Conservation (phyloP, 2,797 vertebrate genomes). For the Melanotaenia nigrans region DNA sequence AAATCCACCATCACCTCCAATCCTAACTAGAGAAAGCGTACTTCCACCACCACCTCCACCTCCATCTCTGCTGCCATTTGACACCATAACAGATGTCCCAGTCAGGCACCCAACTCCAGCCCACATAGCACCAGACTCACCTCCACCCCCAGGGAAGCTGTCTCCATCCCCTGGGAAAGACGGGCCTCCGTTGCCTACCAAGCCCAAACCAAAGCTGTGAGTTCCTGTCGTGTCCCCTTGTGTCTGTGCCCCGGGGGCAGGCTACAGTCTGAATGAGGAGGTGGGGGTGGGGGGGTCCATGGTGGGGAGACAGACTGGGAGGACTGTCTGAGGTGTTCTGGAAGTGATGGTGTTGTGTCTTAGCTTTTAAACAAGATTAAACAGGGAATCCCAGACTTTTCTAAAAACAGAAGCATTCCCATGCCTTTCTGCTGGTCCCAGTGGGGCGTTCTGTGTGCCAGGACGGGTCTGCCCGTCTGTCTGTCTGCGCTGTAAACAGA, state of each 20-base stretch:
- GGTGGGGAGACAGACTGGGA: slow-evolving; percentile 12
- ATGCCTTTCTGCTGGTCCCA: slow-evolving; percentile 59
- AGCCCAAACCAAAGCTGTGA: slow-evolving; percentile 98
- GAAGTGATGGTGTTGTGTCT: slow-evolving; percentile 47
- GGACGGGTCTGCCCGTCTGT: slow-evolving; percentile 48
- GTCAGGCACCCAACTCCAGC: slow-evolving; percentile 20
- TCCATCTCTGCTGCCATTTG: slow-evolving; percentile 43
- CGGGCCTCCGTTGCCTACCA: slow-evolving; percentile 90
- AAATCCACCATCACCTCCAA: slow-evolving; percentile 74
- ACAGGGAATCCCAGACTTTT: slow-evolving; percentile 50
- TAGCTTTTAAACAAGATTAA: slow-evolving; percentile 55
- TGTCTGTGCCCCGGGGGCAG: slow-evolving; percentile 31
- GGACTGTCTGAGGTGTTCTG: slow-evolving; percentile 34
- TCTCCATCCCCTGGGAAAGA: slow-evolving; percentile 85
- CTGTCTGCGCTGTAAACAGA: slow-evolving; percentile 68
- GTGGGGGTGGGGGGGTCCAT: not conserved
- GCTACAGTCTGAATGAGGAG: slow-evolving; percentile 11
- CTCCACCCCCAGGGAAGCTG: slow-evolving; percentile 60
- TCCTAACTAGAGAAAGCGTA: slow-evolving; percentile 39
- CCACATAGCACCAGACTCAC: slow-evolving; percentile 41
- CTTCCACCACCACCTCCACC: slow-evolving; percentile 44
- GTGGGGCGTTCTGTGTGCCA: slow-evolving; percentile 63
- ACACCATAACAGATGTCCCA: slow-evolving; percentile 15
- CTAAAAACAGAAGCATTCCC: slow-evolving; percentile 70
- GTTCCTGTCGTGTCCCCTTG: slow-evolving; percentile 72